These are phyloP conservation scores for Coracopsis vasa DNA, from an alignment of 2,113 vertebrate species.

Conservation along the genomic window DNA sequence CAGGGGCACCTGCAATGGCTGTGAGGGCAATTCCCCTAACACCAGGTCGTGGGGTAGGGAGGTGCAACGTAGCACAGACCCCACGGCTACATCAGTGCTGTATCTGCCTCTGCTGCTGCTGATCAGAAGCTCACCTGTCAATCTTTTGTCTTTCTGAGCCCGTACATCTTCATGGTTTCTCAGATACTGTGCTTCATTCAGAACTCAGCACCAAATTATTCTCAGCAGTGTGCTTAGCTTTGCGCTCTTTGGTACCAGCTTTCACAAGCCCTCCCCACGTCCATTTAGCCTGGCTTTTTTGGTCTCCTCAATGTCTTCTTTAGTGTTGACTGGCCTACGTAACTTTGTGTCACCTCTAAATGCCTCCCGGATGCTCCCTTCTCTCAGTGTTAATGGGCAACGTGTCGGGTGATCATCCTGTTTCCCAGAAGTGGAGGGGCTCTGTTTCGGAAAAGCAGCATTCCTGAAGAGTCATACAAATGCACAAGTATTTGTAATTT, in stretches of 20 bases:
- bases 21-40: rapidly evolving
- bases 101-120: neutral
- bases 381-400: rapidly evolving
- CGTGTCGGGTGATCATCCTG: rapidly evolving
- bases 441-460: neutral
- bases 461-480: neutral
- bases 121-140: no score
- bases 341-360: neutral
- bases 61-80: neutral
- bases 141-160: neutral
- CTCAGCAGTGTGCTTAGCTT: neutral
- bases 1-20: neutral
- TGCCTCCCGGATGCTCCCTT: rapidly evolving
- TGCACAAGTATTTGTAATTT: no score
- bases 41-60: no score
- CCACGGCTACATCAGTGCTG: neutral
- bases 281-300: neutral
- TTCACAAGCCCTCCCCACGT: neutral
- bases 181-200: no score
- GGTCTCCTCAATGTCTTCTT: neutral
- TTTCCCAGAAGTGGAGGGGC: neutral
- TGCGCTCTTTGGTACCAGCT: neutral
- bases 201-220: neutral
- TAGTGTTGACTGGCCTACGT: rapidly evolving
- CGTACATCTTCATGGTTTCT: neutral